Percentiles rank a stretch among this genome's conserved stretches.
These are phyloP conservation scores for Spinus olivaceus DNA, from an alignment of 2,797 vertebrate genomes.

Conservation along the genomic window DNA sequence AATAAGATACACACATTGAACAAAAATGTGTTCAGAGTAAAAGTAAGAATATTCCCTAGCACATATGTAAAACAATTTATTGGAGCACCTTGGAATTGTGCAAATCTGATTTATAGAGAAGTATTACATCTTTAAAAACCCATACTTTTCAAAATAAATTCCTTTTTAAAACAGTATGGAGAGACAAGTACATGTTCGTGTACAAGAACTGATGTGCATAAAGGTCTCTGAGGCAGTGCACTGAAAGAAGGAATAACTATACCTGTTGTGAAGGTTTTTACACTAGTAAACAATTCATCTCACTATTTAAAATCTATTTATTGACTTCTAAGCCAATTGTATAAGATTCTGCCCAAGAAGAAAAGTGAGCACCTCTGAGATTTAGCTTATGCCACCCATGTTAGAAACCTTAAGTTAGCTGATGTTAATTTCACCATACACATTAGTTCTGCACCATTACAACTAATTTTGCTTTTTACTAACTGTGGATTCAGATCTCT, in stretches of 20 bases:
- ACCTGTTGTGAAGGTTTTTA: not conserved
- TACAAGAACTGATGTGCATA: not conserved
- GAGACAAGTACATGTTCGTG: not conserved
- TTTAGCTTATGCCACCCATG: not conserved
- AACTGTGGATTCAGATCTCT: not conserved
- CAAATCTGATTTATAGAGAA: not conserved
- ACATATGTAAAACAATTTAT: not conserved
- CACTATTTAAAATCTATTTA: not conserved
- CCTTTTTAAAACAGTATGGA: not conserved
- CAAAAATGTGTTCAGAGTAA: not conserved
- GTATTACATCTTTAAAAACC: not conserved
- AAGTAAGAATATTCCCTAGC: not conserved
- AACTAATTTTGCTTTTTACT: not conserved
- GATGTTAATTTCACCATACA: not conserved
- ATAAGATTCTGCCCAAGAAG: not conserved
- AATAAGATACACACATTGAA: not conserved
- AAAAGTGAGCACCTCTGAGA: not conserved
- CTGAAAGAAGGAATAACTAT: not conserved
- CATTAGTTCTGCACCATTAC: not conserved
- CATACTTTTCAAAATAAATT: not conserved
- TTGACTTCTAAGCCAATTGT: not conserved
- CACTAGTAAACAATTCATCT: not conserved
- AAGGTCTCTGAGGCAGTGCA: not conserved
- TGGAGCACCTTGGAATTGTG: not conserved
- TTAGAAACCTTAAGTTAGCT: not conserved